These are phyloP conservation scores for Diorhabda sublineata DNA, from an alignment of 1,140 invertebrate genomes.

Conservation along the genomic window DNA sequence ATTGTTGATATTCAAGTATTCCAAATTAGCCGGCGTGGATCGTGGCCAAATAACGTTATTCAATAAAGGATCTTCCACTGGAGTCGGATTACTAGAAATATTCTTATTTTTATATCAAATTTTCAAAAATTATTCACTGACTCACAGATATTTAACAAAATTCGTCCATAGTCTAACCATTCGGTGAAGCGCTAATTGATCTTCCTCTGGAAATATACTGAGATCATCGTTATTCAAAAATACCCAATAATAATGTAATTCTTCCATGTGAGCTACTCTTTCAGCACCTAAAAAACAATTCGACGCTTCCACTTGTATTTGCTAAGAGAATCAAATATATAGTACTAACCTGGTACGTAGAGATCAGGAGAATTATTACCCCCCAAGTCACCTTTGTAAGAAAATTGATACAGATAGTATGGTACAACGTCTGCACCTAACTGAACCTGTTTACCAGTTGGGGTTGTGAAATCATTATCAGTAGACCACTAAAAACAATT, in stretches of 20 bases:
- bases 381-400: conserved; percentile 7
- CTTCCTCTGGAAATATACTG: background rate
- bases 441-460: conserved; percentile 3
- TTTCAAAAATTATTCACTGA: background rate
- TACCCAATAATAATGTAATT: background rate
- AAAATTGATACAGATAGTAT: conserved; percentile 11
- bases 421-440: background rate
- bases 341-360: background rate
- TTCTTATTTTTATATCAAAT: background rate
- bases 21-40: background rate
- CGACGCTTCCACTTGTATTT: no score
- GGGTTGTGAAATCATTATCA: background rate
- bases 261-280: background rate
- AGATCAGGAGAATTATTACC: background rate
- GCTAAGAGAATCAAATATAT: no score
- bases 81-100: conserved; percentile 13
- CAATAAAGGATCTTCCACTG: conserved; percentile 7
- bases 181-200: background rate
- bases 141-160: conserved; percentile 3
- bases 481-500: background rate
- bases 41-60: conserved; percentile 7
- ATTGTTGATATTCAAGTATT: conserved; percentile 12
- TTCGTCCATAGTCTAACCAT: background rate
- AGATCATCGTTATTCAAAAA: conserved; percentile 3
- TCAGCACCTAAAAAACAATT: background rate